Percentiles rank a stretch among this genome's conserved stretches.
Evolutionary conservation across 2,888 invertebrate genomes (phyloP).

Genomic region (Empis livida): DNA sequence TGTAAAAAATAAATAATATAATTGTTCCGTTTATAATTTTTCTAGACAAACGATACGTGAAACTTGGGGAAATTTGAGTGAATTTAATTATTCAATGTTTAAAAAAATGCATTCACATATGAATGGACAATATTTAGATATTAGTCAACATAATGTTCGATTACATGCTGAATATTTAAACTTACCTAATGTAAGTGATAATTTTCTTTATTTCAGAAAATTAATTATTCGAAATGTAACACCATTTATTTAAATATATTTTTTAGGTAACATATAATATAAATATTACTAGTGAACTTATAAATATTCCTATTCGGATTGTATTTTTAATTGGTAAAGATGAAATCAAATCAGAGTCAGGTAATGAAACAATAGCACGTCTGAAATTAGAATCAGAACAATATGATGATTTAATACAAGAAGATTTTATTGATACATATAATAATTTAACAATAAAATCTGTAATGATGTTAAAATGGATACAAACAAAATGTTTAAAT

Average conservation of each 20-base stretch:
- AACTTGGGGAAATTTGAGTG: conserved; percentile 33
- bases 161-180: conserved; percentile 23
- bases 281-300: conserved; percentile 11
- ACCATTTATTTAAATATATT: background rate
- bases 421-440: conserved; percentile 70
- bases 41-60: conserved; percentile 31
- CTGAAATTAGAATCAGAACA: conserved; percentile 52
- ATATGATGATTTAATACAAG: conserved; percentile 69
- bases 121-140: conserved; percentile 24
- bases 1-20: conserved; percentile 2
- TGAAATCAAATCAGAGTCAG: conserved; percentile 18
- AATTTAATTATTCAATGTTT: conserved; percentile 32
- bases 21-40: background rate
- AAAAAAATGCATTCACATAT: conserved; percentile 25
- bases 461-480: conserved; percentile 73
- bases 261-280: background rate
- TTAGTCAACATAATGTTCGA: conserved; percentile 18
- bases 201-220: background rate
- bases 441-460: conserved; percentile 79
- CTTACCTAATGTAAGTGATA: conserved; percentile 6
- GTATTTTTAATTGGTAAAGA: conserved; percentile 30
- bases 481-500: conserved; percentile 48
- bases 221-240: too few species aligned
- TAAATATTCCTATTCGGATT: conserved; percentile 20
- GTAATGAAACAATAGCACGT: conserved; percentile 45